Base-by-base conservation (phyloP, 37 sponge, comb jelly and placozoan genomes). In the Geodia barretti region DNA sequence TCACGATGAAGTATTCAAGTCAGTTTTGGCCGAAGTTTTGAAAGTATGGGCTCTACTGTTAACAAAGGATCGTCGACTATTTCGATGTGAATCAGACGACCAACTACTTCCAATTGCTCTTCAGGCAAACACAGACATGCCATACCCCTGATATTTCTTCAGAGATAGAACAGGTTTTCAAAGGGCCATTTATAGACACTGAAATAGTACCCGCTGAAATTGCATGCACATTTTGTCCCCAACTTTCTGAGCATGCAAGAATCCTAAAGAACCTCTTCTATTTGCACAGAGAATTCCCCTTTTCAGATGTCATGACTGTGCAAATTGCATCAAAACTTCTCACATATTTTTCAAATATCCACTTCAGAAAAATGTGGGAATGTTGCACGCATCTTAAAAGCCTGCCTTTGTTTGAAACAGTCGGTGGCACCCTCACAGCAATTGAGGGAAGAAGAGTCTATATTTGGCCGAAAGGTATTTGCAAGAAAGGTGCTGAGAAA, bases 31-130 rank as follows among this genome's bases (percentile, higher is more conserved):
- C 30, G 60, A 26, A 1, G 67, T 80, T 0, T 32, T 80, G 28
- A 70, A 69, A 65, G 29, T 1, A 41, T 80, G 81, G 81, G 81
- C 81, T 24, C 17, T 80, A 21, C 69, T 80, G 0, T 71, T 59
- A 17, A 30, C 81, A 3, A 25, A 29, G 5, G 2, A 42, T 1
- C 68, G 70, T 0, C 72, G 39, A 11, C 68, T 80, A 2, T 80
- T 70, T 61, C 31, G 24, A 29, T 73, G 25, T 68, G 5, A 21
- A 29, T 68, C 68, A 3, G 30, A 33, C 1, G 68, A 68, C 19
- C 68, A 68, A 33, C 34, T 68, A 33, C 68, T 68, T 20, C 68
- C 68, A 29, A 33, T 68, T 1, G 31, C 31, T 68, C 54, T 14
- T 47, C 54, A 7, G 14, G 7, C 54, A 17, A 47, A 7, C 54